Evolutionary conservation across 2,888 invertebrate species (phyloP).

Genomic region (Drosophila hawaiiensis): DNA sequence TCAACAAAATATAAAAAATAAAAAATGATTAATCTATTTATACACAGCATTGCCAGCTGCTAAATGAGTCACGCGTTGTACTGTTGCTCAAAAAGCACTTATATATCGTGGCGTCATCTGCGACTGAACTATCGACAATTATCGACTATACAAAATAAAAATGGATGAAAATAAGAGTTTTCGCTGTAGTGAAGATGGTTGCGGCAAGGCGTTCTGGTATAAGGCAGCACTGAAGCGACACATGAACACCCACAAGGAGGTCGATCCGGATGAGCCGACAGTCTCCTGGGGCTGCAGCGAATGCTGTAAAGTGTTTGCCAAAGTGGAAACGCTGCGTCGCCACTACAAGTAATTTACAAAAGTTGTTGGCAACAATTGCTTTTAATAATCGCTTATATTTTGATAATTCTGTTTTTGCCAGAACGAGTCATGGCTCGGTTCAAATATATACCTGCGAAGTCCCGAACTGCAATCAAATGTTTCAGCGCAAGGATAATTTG

Average conservation of each 20-base stretch:
- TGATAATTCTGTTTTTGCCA: not conserved
- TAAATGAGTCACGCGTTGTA: not conserved
- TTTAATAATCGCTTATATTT: not conserved
- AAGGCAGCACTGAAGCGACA: constrained; percentile 46
- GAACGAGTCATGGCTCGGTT: constrained; percentile 43
- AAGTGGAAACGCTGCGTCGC: constrained; percentile 44
- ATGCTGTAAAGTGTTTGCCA: constrained; percentile 37
- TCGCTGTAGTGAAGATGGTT: constrained; percentile 25
- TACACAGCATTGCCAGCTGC: not conserved
- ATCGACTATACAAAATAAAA: not conserved
- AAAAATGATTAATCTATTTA: not conserved
- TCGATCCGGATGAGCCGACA: constrained; percentile 22
- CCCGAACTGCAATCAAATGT: constrained; percentile 54
- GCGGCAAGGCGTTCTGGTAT: constrained; percentile 55
- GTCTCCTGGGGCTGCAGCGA: constrained; percentile 33
- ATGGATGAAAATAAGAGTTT: constrained; percentile 51
- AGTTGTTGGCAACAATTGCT: not conserved
- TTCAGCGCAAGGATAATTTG: constrained; percentile 55
- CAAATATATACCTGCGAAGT: constrained; percentile 29
- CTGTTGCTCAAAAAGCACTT: not conserved
- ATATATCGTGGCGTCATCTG: constrained; percentile 1
- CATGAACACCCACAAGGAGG: constrained; percentile 21
- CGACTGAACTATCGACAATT: not conserved
- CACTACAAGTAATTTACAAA: constrained; percentile 33
- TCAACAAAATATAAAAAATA: not conserved